Conservation (phyloP, 1,140 invertebrate genomes). For the Drosophila littoralis region DNA sequence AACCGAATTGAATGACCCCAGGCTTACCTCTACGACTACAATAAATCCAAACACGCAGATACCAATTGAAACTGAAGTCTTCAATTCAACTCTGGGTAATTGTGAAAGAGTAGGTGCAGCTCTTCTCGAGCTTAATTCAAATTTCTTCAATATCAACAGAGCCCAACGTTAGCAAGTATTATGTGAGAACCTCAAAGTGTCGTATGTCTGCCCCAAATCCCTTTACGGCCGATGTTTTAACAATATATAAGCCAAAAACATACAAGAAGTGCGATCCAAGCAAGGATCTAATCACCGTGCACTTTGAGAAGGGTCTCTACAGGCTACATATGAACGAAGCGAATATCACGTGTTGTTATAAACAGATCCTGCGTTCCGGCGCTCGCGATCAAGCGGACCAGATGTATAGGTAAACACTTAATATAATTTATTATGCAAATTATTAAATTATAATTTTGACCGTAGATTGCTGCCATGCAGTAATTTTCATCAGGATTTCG, state of each 20-base stretch:
- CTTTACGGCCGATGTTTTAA: conserved; percentile 86
- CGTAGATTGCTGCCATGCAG: conserved; percentile 56
- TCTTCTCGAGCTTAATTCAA: neutral
- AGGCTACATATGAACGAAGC: conserved; percentile 64
- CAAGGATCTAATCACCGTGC: conserved; percentile 84
- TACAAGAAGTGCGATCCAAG: conserved; percentile 86
- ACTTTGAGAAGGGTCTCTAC: conserved; percentile 55
- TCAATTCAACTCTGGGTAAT: neutral
- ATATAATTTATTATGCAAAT: neutral
- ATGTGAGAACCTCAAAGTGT: conserved; percentile 84
- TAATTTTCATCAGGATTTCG: conserved; percentile 58
- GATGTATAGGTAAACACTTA: conserved; percentile 67
- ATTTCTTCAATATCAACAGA: neutral
- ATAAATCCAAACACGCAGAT: neutral
- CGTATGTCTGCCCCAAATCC: conserved; percentile 89
- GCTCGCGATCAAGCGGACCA: conserved; percentile 77
- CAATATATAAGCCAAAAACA: conserved; percentile 85
- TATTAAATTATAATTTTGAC: neutral
- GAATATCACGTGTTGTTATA: conserved; percentile 85
- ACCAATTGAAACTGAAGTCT: neutral
- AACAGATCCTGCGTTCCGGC: conserved; percentile 83
- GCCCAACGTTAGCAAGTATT: conserved; percentile 30
- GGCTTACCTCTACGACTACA: too few species aligned
- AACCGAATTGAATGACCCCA: neutral
- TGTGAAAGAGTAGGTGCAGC: neutral